phyloP scores from a whole-genome alignment of 1,140 invertebrate species.

The Drosophila prosaltans region DNA sequence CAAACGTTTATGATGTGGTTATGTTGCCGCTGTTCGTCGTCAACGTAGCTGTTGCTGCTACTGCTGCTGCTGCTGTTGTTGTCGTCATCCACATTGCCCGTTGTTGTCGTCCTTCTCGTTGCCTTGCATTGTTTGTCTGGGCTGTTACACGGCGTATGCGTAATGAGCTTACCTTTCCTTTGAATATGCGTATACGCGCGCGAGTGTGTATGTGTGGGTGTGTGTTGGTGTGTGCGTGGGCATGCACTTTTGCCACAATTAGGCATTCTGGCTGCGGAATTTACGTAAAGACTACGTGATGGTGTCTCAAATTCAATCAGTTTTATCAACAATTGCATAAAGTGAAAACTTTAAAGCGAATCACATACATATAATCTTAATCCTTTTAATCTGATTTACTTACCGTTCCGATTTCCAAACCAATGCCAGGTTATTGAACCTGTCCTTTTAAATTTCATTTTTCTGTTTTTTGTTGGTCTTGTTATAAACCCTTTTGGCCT shows the following conservation, averaged over 20 bases:
- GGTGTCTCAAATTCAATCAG: slow-evolving; percentile 7
- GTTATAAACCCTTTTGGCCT: slow-evolving; percentile 30
- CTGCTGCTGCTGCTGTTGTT: slow-evolving; percentile 44
- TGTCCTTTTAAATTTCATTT: slow-evolving; percentile 14
- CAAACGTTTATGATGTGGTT: slow-evolving; percentile 77
- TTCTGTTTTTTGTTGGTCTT: neutral
- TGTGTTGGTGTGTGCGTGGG: slow-evolving; percentile 43
- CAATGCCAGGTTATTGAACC: slow-evolving; percentile 12
- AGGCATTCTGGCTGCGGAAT: slow-evolving; percentile 68
- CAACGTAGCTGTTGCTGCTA: slow-evolving; percentile 39
- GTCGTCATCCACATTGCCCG: slow-evolving; percentile 29
- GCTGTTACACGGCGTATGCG: slow-evolving; percentile 65
- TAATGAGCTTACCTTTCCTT: slow-evolving; percentile 64
- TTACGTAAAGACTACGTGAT: slow-evolving; percentile 50
- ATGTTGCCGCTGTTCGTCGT: slow-evolving; percentile 31
- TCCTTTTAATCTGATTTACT: slow-evolving; percentile 1
- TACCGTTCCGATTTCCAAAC: slow-evolving; percentile 12
- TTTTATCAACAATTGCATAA: slow-evolving; percentile 13
- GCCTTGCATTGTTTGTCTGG: slow-evolving; percentile 63
- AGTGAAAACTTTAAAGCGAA: slow-evolving; percentile 44
- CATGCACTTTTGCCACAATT: slow-evolving; percentile 63
- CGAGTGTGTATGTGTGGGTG: slow-evolving; percentile 34
- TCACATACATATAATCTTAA: neutral
- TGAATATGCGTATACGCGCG: slow-evolving; percentile 20
- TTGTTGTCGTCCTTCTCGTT: slow-evolving; percentile 14